Evolutionary conservation across 2,113 vertebrate species (phyloP), one percentile per base, ranked within the genome.

Genomic region (Rhadina sibilatrix): DNA sequence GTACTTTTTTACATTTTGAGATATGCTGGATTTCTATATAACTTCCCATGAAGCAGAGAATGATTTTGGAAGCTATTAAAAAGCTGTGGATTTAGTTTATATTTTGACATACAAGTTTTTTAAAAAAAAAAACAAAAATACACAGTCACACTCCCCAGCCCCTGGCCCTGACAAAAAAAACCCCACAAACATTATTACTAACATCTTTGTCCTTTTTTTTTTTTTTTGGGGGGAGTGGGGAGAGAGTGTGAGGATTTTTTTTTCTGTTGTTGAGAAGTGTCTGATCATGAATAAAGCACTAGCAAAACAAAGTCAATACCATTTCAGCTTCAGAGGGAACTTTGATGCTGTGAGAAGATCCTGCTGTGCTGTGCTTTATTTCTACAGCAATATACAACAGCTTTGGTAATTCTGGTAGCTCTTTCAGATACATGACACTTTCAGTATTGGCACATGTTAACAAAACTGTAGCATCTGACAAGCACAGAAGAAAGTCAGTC

Each of bases 161-260:
- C 30, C 7, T 0, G 0, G 10, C 38, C 4, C 12, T 15, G 35
- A 44, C 8, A 53, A 35, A 2, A 53, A 53, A 13, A 49, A 63
- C 11, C 3, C 0, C 8, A 3, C 8, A 56, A 68, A 57, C 16
- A 15, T 19, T n/a, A 35, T 31, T 72, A 28, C 10, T 57, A 71
- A 23, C 28, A 40, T 10, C 3, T 56, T 56, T n/a, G 6, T 15
- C 2, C 1, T 6, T 3, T 23, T 49, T 30, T 21, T 42, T 9
- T 14, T 23, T n/a, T 8, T 1, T 9, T n/a, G 10, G 7, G 12
- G 20, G 5, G 5, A 13, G 5, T 3, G 2, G 21, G 2, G 4
- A n/a, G n/a, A n/a, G n/a, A n/a, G n/a, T n/a, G n/a, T n/a, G n/a
- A n/a, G 13, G 7, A 27, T 37, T 10, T 35, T 40, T 53, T 21